A percentile compares a stretch with the other conserved stretches of the same genome.
phyloP scores from a whole-genome alignment of 2,888 invertebrate species.

The Clunio marinus region DNA sequence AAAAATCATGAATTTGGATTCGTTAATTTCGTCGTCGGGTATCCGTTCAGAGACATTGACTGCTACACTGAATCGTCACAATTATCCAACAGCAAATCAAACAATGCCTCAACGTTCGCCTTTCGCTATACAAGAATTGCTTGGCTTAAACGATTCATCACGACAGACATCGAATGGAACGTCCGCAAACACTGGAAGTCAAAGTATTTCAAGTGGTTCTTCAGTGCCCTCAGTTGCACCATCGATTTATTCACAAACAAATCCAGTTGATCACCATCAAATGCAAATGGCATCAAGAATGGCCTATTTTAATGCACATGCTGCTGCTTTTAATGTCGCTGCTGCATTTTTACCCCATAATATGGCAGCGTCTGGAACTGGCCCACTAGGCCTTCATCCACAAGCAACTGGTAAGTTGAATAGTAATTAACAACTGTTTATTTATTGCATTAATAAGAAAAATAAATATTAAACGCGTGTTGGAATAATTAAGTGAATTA shows the following conservation, averaged over 20 bases:
- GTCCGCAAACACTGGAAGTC: neutral
- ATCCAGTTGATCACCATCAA: constrained; percentile 47
- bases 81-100: constrained; percentile 38
- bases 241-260: constrained; percentile 42
- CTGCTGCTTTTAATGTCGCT: constrained; percentile 64
- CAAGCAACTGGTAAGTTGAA: constrained; percentile 46
- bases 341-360: constrained; percentile 78
- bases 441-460: too few relatives aligned
- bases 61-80: constrained; percentile 34
- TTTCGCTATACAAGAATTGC: constrained; percentile 52
- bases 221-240: constrained; percentile 42
- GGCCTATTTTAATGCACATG: constrained; percentile 88
- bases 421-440: too few relatives aligned
- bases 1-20: constrained; percentile 38
- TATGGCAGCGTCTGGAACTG: constrained; percentile 53
- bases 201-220: neutral
- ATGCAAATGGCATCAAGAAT: constrained; percentile 63
- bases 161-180: constrained; percentile 34
- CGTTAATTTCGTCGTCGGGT: constrained; percentile 32
- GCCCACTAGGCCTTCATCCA: constrained; percentile 50
- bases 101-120: constrained; percentile 52
- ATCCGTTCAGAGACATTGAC: constrained; percentile 34
- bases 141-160: constrained; percentile 47
- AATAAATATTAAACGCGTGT: too few relatives aligned
- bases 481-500: too few relatives aligned